A percentile compares a stretch with the other conserved stretches of the same genome.
Evolutionary conservation across 2,888 invertebrate species (phyloP).

Genomic region (Sphaerophoria taeniata): DNA sequence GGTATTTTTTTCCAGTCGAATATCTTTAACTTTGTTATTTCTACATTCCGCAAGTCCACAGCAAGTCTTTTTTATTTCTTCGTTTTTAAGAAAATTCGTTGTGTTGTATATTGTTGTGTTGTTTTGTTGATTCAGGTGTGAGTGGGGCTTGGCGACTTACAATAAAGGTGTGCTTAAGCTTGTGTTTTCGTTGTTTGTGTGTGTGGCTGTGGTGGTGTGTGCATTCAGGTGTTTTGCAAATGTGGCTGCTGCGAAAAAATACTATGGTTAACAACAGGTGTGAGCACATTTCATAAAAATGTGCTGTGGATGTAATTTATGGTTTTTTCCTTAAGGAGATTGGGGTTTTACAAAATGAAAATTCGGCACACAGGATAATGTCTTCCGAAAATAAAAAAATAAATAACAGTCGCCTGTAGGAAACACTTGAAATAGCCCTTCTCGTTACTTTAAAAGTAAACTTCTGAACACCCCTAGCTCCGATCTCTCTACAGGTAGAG

Average conservation of each 20-base stretch:
- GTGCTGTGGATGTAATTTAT: slow-evolving; percentile 15
- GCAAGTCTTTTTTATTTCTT: slow-evolving; percentile 51
- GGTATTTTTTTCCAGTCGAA: slow-evolving; percentile 60
- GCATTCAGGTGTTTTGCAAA: slow-evolving; percentile 65
- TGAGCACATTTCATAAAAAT: slow-evolving; percentile 56
- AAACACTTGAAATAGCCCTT: too few species aligned
- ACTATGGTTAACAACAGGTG: slow-evolving; percentile 48
- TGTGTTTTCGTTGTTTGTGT: not conserved
- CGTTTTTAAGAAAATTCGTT: slow-evolving; percentile 9
- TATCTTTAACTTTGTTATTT: slow-evolving; percentile 66
- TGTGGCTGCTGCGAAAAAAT: slow-evolving; percentile 52
- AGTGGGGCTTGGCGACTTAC: slow-evolving; percentile 37
- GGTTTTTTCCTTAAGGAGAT: not conserved
- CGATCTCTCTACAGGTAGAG: slow-evolving; percentile 48
- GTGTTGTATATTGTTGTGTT: not conserved
- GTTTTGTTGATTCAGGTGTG: slow-evolving; percentile 30
- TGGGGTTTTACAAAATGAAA: not conserved
- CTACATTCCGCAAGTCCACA: slow-evolving; percentile 71
- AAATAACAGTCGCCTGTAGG: too few species aligned
- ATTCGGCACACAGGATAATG: too few species aligned
- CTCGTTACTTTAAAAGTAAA: not conserved
- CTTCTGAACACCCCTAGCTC: slow-evolving; percentile 43
- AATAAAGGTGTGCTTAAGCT: slow-evolving; percentile 22
- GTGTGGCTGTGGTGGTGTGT: not conserved
- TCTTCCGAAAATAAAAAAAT: too few species aligned